Conservation (phyloP, 2,888 invertebrate genomes). For the Gymnosoma rotundatum region DNA sequence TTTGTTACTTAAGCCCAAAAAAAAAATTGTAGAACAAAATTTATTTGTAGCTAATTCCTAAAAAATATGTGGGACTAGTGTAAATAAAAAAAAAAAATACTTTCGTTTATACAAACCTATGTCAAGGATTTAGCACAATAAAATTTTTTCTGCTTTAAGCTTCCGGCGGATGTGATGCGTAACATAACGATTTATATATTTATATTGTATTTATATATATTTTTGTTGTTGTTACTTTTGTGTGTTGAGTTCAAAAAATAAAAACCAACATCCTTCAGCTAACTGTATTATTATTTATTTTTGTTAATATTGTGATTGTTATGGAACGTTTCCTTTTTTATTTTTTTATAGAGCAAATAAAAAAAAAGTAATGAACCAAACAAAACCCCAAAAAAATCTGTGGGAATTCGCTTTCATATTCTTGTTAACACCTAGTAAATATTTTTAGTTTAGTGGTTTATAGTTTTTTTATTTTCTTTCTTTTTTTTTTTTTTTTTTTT, state of each 20-base stretch:
- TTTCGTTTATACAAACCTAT: neutral
- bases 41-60: slow-evolving; percentile 59
- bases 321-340: neutral
- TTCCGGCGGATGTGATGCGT: slow-evolving; percentile 52
- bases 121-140: slow-evolving; percentile 17
- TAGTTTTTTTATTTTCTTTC: neutral
- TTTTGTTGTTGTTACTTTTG: neutral
- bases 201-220: slow-evolving; percentile 7
- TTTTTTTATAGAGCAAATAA: neutral
- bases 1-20: neutral
- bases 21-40: neutral
- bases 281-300: slow-evolving; percentile 26
- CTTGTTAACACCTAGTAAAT: slow-evolving; percentile 48
- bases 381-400: neutral
- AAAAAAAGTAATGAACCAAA: neutral
- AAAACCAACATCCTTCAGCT: slow-evolving; percentile 9
- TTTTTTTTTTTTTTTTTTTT: neutral
- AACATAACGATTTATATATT: slow-evolving; percentile 26
- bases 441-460: slow-evolving; percentile 46
- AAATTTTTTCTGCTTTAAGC: slow-evolving; percentile 31
- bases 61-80: slow-evolving; percentile 48
- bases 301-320: slow-evolving; percentile 17
- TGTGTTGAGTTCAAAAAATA: neutral
- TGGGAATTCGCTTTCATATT: slow-evolving; percentile 38
- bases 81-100: slow-evolving; percentile 4